These are phyloP conservation scores for Apodemus speciosus DNA, from an alignment of 2,113 vertebrate species.

Conservation along the genomic window DNA sequence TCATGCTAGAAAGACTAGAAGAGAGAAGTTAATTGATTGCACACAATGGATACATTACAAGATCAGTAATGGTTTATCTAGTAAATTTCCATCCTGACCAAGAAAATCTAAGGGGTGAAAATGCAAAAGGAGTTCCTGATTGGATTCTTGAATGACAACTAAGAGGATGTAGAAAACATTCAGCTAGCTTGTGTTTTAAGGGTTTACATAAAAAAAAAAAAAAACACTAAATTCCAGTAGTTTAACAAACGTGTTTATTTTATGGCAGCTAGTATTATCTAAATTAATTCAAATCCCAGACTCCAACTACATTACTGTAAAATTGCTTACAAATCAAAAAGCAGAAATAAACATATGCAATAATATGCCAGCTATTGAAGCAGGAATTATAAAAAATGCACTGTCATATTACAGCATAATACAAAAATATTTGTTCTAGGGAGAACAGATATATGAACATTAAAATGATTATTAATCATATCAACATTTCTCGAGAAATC, in stretches of 20 bases:
- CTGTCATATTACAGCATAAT: background rate
- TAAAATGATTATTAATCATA: constrained; percentile 4
- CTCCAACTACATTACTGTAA: background rate
- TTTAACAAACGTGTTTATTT: background rate
- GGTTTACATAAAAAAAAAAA: background rate
- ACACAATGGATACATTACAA: background rate
- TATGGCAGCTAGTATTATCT: background rate
- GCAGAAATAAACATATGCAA: background rate
- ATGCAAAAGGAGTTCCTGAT: background rate
- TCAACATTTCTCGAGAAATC: constrained; percentile 1
- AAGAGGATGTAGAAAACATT: background rate
- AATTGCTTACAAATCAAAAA: constrained; percentile 10
- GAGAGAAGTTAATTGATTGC: background rate
- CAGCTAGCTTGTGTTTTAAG: background rate
- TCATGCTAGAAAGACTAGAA: background rate
- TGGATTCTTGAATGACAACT: background rate
- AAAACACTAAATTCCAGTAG: background rate
- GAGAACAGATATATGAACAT: background rate
- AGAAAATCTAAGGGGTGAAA: background rate
- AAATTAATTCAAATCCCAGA: constrained; percentile 11
- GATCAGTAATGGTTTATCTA: background rate
- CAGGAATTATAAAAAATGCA: background rate
- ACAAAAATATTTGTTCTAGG: background rate
- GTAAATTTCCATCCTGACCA: accelerated
- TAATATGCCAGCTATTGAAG: background rate